Conservation (phyloP, 2,797 vertebrate species). For the Hipposideros larvatus region DNA sequence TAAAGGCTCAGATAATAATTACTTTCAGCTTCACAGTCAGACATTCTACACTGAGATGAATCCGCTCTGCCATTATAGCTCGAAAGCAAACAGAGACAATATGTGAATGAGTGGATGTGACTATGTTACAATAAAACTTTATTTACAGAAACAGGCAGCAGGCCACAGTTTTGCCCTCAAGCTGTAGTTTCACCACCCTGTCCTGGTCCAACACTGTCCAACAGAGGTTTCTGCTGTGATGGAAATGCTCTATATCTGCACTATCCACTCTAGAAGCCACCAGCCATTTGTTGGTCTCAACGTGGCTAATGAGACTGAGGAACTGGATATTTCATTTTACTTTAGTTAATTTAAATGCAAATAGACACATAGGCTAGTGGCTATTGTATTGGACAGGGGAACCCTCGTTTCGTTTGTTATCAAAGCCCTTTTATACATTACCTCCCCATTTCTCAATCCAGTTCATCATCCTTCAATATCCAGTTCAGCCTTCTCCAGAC, state of each 20-base stretch:
- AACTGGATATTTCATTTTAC: neutral
- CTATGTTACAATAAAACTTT: slow-evolving; percentile 39
- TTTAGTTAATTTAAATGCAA: neutral
- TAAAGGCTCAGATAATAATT: neutral
- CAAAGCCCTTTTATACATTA: neutral
- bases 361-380: neutral
- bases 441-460: neutral
- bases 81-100: neutral
- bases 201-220: neutral
- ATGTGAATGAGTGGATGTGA: neutral
- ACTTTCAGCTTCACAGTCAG: neutral
- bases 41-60: neutral
- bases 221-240: neutral
- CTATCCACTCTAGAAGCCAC: neutral
- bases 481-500: neutral
- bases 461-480: neutral
- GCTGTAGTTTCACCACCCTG: neutral
- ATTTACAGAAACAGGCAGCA: neutral
- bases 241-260: neutral
- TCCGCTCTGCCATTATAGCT: neutral
- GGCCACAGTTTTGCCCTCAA: neutral
- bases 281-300: neutral
- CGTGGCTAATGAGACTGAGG: neutral
- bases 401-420: too few species aligned
- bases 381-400: neutral